Evolutionary conservation across 2,888 invertebrate species (phyloP).

Genomic region (Antheraea yamamai): DNA sequence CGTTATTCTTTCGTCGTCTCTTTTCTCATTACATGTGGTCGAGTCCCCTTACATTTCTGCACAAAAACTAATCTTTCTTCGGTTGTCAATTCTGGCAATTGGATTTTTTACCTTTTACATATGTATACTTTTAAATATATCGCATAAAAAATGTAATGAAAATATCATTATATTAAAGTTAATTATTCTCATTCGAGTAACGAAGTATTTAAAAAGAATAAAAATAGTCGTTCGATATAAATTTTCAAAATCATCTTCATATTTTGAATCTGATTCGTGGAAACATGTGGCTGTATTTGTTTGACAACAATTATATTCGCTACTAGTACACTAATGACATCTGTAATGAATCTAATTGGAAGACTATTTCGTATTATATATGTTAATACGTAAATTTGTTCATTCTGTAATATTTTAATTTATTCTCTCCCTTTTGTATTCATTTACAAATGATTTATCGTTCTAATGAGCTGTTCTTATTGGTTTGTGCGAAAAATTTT

Average conservation of each 20-base stretch:
- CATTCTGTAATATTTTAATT: neutral
- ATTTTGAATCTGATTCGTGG: neutral
- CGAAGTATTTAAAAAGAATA: neutral
- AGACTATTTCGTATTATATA: too few species aligned
- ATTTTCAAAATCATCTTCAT: neutral
- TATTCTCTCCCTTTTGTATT: neutral
- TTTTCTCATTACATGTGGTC: too few species aligned
- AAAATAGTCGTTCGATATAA: neutral
- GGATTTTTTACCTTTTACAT: too few species aligned
- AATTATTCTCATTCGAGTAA: neutral
- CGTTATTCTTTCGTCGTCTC: too few species aligned
- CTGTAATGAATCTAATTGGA: neutral
- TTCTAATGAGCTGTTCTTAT: neutral
- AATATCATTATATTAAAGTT: neutral
- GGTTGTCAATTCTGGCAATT: too few species aligned
- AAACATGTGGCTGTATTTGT: neutral
- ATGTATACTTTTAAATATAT: too few species aligned
- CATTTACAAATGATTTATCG: neutral
- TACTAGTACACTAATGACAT: neutral
- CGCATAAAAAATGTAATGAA: neutral
- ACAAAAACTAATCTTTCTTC: too few species aligned
- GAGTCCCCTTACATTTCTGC: too few species aligned
- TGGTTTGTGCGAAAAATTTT: too few species aligned
- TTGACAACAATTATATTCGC: neutral
- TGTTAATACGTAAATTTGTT: too few species aligned